These are phyloP conservation scores for Lerista edwardsae DNA, from an alignment of 2,797 vertebrate species.

Conservation along the genomic window DNA sequence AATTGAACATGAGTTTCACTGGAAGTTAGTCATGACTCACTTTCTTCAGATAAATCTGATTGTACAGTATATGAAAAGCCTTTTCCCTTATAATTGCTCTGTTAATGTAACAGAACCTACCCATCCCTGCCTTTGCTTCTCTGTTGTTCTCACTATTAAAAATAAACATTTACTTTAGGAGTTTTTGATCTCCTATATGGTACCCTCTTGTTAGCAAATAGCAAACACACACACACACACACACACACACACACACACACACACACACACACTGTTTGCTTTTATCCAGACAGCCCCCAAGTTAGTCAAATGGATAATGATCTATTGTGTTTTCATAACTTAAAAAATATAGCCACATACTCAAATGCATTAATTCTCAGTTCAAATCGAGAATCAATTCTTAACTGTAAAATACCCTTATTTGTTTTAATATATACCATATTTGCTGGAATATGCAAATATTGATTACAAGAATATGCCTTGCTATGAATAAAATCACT, in stretches of 20 bases:
- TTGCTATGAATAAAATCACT: not conserved
- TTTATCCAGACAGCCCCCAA: not conserved
- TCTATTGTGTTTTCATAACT: not conserved
- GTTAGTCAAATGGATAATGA: not conserved
- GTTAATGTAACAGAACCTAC: not conserved
- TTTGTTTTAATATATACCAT: not conserved
- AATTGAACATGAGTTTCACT: no score
- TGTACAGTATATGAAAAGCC: no score
- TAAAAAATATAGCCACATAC: slow-evolving; percentile 1
- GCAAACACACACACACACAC: not conserved
- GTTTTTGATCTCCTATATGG: not conserved
- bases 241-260: not conserved
- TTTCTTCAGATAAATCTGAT: not conserved
- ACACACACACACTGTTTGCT: not conserved
- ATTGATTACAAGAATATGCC: not conserved
- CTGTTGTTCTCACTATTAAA: not conserved
- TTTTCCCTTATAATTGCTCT: not conserved
- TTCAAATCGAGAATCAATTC: not conserved
- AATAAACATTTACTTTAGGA: not conserved
- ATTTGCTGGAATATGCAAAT: not conserved
- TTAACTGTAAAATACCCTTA: not conserved
- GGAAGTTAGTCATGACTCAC: no score
- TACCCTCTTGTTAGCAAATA: not conserved
- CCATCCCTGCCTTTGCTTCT: not conserved
- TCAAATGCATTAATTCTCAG: not conserved